Evolutionary conservation across 1,140 invertebrate species (phyloP), one percentile per base, ranked within the genome.

Genomic region (Rhynchophorus ferrugineus): DNA sequence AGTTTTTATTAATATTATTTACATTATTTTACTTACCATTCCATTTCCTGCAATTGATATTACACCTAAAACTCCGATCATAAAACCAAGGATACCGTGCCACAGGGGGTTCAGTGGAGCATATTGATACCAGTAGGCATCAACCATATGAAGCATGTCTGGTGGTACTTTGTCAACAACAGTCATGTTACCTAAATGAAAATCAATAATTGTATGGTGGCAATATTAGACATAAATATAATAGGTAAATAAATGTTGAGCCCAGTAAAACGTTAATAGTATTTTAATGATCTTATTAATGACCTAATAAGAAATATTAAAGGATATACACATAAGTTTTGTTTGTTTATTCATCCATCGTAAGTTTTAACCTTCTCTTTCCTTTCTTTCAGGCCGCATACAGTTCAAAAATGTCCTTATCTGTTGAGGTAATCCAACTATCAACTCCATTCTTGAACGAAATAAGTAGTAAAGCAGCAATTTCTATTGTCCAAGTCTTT

Each of bases 61-160:
- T 17, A 84, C 66, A 13, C 85, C 87, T 43, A 91, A 75, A 2
- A 83, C 48, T 7, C 79, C 77, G 57, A 91, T 88, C 44, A 82
- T 77, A 20, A 91, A 78, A 1, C 86, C 87, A 5, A 91, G 76
- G 14, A 88, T 74, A 29, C 76, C 80, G 62, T 91, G 86, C 85
- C 87, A 89, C 21, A 88, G 62, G 11, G 84, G 83, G 66, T 87
- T 83, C 72, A 88, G 70, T 1, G 85, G 86, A 5, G 85, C 81
- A 65, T 80, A 89, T 63, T 85, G 83, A 61, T 74, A 79, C 85
- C 85, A 87, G 57, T 86, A 78, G 3, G 77, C 66, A 63, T 86
- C 82, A 35, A 89, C 73, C 65, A 87, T 65, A 60, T 83, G 77
- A 29, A 84, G 68, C 76, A 88, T 87, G n/a, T 87, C 84, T 17